A percentile compares a stretch with the other conserved stretches of the same genome.
Evolutionary conservation across 2,888 invertebrate genomes (phyloP).

Genomic region (Nycteola revayana): DNA sequence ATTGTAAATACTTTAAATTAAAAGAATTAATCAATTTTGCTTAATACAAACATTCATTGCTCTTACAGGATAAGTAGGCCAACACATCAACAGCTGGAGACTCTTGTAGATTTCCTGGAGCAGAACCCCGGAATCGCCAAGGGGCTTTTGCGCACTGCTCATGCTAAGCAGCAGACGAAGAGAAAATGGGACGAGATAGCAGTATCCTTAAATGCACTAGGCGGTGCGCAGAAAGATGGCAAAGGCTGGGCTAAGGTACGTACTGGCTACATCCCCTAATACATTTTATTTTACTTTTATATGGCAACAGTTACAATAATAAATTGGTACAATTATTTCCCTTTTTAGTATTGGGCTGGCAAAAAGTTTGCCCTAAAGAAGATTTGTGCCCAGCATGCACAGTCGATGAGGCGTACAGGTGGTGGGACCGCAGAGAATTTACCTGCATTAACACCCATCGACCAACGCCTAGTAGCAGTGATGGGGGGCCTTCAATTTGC

Average conservation of each 20-base stretch:
- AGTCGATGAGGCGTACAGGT: neutral
- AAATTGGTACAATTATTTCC: too few species aligned
- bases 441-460: neutral
- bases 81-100: neutral
- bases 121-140: neutral
- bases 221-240: neutral
- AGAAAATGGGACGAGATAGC: neutral
- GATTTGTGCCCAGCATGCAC: neutral
- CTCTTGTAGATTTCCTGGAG: neutral
- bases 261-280: neutral
- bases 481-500: neutral
- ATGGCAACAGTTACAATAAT: neutral
- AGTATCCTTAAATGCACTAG: neutral
- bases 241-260: neutral
- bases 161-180: neutral
- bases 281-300: neutral
- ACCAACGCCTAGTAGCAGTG: neutral
- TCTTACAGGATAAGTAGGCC: too few species aligned
- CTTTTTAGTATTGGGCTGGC: neutral
- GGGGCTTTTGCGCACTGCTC: neutral
- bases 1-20: too few species aligned
- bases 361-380: neutral
- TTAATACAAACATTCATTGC: too few species aligned
- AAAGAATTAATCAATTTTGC: too few species aligned
- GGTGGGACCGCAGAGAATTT: neutral